These are phyloP conservation scores for Rhopalosiphum nymphaeae DNA, from an alignment of 2,888 invertebrate species.

Conservation along the genomic window DNA sequence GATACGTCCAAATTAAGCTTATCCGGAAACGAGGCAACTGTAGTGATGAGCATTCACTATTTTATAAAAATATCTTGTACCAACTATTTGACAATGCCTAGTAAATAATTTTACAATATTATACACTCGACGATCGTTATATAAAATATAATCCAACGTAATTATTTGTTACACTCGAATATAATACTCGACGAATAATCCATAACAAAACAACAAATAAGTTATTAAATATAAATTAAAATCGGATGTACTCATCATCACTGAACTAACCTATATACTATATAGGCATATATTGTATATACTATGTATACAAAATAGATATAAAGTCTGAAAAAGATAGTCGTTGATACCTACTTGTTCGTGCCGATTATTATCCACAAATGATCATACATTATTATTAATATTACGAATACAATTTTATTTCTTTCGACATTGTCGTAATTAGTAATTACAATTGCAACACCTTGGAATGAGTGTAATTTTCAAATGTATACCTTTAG, in stretches of 20 bases:
- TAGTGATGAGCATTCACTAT: background rate
- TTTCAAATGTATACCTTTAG: background rate
- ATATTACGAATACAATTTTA: background rate
- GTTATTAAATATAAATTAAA: background rate
- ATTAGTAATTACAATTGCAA: background rate
- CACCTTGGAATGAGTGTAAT: background rate
- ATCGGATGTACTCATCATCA: conserved; percentile 4
- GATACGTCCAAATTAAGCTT: background rate
- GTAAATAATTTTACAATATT: background rate
- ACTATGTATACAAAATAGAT: background rate
- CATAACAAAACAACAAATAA: conserved; percentile 16
- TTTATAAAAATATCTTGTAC: background rate
- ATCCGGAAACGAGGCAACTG: background rate
- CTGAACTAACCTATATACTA: background rate
- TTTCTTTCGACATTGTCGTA: background rate
- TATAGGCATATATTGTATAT: background rate
- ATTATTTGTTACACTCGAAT: conserved; percentile 36
- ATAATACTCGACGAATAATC: conserved; percentile 18
- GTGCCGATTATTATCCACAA: background rate
- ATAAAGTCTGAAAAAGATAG: background rate
- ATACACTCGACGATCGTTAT: background rate
- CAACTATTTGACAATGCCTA: background rate
- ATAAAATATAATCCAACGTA: conserved; percentile 22
- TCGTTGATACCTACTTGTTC: background rate
- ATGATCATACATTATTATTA: background rate